A percentile compares a stretch with the other conserved stretches of the same genome.
Evolutionary conservation across 2,797 vertebrate genomes (phyloP).

Genomic region (Alectoris magna): DNA sequence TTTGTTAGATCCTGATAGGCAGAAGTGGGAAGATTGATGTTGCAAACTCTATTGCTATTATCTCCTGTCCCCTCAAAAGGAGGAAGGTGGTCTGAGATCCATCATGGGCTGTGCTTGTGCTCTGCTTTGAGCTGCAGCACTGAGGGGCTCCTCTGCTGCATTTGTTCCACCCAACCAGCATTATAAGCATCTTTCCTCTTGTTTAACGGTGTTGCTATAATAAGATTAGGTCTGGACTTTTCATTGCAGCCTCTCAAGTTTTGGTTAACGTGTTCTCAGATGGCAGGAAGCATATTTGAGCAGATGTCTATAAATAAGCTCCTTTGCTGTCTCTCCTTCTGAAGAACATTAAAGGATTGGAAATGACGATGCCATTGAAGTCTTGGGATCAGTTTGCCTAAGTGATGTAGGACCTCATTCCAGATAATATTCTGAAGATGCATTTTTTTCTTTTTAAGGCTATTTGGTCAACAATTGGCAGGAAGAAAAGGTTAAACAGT

Average conservation of each 20-base stretch:
- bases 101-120: fast-evolving
- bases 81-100: neutral
- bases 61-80: neutral
- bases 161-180: fast-evolving
- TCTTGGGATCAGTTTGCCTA: neutral
- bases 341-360: neutral
- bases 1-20: fast-evolving
- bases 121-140: neutral
- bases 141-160: fast-evolving
- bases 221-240: constrained; percentile 54
- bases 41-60: neutral
- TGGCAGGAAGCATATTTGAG: neutral
- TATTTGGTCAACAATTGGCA: neutral
- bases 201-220: neutral
- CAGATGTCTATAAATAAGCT: neutral
- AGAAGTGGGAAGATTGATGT: too few relatives aligned
- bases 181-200: neutral
- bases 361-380: fast-evolving
- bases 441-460: neutral
- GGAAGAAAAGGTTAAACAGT: constrained; percentile 60
- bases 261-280: constrained; percentile 17
- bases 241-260: constrained; percentile 59
- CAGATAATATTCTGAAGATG: constrained; percentile 27
- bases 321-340: constrained; percentile 1
- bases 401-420: neutral